phyloP scores from a whole-genome alignment of 2,888 invertebrate species.

The Parnassius glacialis region DNA sequence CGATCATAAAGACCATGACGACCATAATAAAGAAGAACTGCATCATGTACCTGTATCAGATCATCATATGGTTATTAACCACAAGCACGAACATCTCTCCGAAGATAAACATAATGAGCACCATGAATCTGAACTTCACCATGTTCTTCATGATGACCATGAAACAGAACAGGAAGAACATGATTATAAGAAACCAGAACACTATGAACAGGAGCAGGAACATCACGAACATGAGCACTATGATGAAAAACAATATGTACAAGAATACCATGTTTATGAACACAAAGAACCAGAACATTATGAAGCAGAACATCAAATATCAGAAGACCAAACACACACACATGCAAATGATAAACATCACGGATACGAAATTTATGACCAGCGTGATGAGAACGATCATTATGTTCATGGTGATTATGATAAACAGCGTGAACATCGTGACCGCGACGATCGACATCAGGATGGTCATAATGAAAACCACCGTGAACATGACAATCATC shows the following conservation, averaged over 20 bases:
- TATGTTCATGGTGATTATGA: conserved; percentile 7
- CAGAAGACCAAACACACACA: conserved; percentile 34
- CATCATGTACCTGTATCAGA: conserved; percentile 26
- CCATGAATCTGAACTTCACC: conserved; percentile 21
- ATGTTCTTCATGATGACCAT: not conserved
- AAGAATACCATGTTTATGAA: conserved; percentile 36
- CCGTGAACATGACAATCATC: not conserved
- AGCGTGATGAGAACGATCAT: not conserved
- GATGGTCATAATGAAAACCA: not conserved
- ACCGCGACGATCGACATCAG: not conserved
- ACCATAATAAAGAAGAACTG: conserved; percentile 23
- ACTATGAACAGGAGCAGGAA: conserved; percentile 11
- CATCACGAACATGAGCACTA: conserved; percentile 34
- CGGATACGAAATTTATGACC: conserved; percentile 4
- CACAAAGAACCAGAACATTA: conserved; percentile 15
- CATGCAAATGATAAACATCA: conserved; percentile 4
- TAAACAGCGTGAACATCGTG: conserved; percentile 7
- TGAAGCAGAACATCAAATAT: conserved; percentile 7
- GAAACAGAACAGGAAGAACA: conserved; percentile 7
- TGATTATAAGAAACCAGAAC: conserved; percentile 6
- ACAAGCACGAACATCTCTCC: conserved; percentile 20
- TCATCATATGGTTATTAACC: conserved; percentile 9
- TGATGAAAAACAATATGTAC: conserved; percentile 29
- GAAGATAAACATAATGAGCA: conserved; percentile 22
- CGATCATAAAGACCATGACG: conserved; percentile 24